These are phyloP conservation scores for Saimiri boliviensis DNA, from an alignment of 2,113 vertebrate species.

Conservation along the genomic window DNA sequence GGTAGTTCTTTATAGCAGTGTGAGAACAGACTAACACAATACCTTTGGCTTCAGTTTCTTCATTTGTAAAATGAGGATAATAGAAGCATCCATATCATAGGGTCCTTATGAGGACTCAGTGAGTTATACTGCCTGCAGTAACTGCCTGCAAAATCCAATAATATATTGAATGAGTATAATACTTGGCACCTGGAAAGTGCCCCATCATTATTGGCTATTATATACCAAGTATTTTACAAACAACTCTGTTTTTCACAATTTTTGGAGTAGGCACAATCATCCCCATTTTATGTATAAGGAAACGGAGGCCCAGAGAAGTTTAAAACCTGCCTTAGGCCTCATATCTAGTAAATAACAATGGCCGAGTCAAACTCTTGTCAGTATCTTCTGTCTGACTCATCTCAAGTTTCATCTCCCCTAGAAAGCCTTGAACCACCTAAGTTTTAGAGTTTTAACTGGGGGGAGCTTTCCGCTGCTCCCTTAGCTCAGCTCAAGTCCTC, in stretches of 20 bases:
- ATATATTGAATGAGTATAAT: neutral
- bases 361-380: neutral
- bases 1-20: no score
- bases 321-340: neutral
- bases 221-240: neutral
- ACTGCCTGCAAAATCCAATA: neutral
- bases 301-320: neutral
- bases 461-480: neutral
- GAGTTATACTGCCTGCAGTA: neutral
- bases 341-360: neutral
- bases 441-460: neutral
- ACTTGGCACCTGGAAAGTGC: neutral
- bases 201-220: neutral
- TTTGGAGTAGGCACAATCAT: neutral
- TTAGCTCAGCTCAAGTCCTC: neutral
- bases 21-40: neutral
- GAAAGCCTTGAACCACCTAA: neutral
- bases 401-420: neutral
- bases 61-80: neutral
- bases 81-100: neutral
- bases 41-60: neutral
- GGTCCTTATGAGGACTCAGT: neutral
- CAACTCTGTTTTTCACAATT: neutral
- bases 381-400: neutral
- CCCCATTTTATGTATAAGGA: neutral